Conservation (phyloP, 1,140 invertebrate genomes). For the Drosophila punjabiensis region DNA sequence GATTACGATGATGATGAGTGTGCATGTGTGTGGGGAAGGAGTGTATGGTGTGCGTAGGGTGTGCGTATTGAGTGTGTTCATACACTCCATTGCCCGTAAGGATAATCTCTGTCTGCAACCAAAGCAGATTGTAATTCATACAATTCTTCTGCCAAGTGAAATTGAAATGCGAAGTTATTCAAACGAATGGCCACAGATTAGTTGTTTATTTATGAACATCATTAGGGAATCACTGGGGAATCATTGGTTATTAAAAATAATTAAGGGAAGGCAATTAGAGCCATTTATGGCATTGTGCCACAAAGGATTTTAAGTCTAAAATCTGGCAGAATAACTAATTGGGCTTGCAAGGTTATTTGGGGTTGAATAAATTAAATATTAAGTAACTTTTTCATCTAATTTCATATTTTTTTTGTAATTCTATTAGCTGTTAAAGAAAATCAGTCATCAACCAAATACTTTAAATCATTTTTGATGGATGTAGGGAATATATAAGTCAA, state of each 20-base stretch:
- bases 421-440: background rate
- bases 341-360: no score
- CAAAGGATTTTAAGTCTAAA: background rate
- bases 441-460: background rate
- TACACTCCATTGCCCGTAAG: conserved; percentile 39
- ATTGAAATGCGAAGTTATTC: conserved; percentile 23
- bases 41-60: conserved; percentile 2
- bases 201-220: conserved; percentile 10
- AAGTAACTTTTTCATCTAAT: no score
- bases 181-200: conserved; percentile 15
- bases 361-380: background rate
- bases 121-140: conserved; percentile 18
- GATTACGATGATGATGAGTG: conserved; percentile 26
- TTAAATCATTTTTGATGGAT: background rate
- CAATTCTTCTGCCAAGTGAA: conserved; percentile 11
- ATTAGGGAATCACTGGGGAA: background rate
- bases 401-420: background rate
- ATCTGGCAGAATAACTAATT: background rate
- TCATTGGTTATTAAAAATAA: background rate
- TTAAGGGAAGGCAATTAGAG: no score
- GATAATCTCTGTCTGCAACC: conserved; percentile 28
- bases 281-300: background rate
- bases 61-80: conserved; percentile 13
- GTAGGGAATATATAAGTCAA: background rate
- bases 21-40: background rate